Conservation (phyloP, 2,888 invertebrate genomes). For the Sturmia bella region DNA sequence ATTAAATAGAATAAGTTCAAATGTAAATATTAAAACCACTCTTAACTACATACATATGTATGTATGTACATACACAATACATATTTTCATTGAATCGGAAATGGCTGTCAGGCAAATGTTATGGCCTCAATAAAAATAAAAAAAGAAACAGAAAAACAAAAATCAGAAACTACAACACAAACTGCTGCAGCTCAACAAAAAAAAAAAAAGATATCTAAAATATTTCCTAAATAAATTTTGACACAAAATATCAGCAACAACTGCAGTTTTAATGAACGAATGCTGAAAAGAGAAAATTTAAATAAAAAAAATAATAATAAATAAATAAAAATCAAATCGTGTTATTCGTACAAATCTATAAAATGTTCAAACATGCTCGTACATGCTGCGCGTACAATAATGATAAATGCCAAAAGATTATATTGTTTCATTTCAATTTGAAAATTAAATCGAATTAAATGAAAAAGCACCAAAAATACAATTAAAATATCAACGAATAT, state of each 20-base stretch:
- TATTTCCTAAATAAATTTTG: slow-evolving; percentile 48
- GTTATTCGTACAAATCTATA: slow-evolving; percentile 33
- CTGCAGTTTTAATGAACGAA: slow-evolving; percentile 31
- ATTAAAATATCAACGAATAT: too few species aligned
- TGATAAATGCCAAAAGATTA: slow-evolving; percentile 33
- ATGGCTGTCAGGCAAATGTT: slow-evolving; percentile 60
- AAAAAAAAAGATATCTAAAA: slow-evolving; percentile 24
- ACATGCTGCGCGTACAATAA: slow-evolving; percentile 2
- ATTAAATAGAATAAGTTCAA: slow-evolving; percentile 23
- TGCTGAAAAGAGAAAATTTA: background rate
- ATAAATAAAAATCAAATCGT: slow-evolving; percentile 32
- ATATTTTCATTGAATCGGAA: slow-evolving; percentile 52
- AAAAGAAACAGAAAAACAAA: too few species aligned
- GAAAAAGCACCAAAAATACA: background rate
- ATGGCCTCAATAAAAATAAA: slow-evolving; percentile 54
- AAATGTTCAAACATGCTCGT: background rate
- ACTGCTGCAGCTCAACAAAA: background rate
- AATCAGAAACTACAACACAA: slow-evolving; percentile 22
- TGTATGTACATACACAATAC: too few species aligned
- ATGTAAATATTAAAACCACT: slow-evolving; percentile 3
- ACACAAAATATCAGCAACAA: slow-evolving; percentile 21
- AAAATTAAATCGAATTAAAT: slow-evolving; percentile 23
- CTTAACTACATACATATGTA: slow-evolving; percentile 7
- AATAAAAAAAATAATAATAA: slow-evolving; percentile 35
- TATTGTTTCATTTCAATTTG: slow-evolving; percentile 34